Base-by-base conservation (phyloP, 2,797 vertebrate species). In the Lutjanus campechanus region DNA sequence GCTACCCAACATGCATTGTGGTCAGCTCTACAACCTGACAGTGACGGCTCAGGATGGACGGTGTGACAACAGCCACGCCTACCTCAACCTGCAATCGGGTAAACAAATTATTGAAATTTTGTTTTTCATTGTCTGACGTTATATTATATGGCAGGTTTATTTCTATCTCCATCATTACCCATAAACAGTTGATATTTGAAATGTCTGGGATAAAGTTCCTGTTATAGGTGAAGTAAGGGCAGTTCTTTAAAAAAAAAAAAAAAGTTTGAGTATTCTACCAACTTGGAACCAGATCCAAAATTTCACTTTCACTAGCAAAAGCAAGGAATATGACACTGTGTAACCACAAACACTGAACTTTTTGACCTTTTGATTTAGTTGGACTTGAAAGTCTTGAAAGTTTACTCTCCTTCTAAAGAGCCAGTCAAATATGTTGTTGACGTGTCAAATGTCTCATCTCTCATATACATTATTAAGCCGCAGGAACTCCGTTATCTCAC, bases 11-110 rank as follows among this genome's bases (percentile, higher is more conserved):
- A 79, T 96, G 92, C 88, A 92, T 9, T 96, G 96, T 15, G 96
- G 96, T 40, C 94, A 96, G 79, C 71, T 66, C 12, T 96, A 96
- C 85, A 95, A 95, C 85, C 58, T 96, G 66, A 95, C 94, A 0
- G 76, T 96, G 65, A 93, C 92, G 0, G 92, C 94, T 29, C 81
- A 79, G 88, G 94, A 95, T 16, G 91, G 83, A 58, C 73, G 54
- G 11, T 96, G 96, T 75, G 86, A 95, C 76, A 95, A 88, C 87
- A 92, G 88, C 60, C 64, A 53, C 0, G 78, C 89, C 16, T 83
- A 85, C 80, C 79, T 89, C 44, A 76, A 25, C 66, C 86, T 96
- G 25, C 88, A 93, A 20, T 94, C 96, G 86, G 95, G 96, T 96
- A 80, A 29, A 19, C 25, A n/a, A n/a, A n/a, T n/a, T n/a, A n/a